Base-by-base conservation (phyloP, 2,888 invertebrate species). In the Himalopsyche tibetana region DNA sequence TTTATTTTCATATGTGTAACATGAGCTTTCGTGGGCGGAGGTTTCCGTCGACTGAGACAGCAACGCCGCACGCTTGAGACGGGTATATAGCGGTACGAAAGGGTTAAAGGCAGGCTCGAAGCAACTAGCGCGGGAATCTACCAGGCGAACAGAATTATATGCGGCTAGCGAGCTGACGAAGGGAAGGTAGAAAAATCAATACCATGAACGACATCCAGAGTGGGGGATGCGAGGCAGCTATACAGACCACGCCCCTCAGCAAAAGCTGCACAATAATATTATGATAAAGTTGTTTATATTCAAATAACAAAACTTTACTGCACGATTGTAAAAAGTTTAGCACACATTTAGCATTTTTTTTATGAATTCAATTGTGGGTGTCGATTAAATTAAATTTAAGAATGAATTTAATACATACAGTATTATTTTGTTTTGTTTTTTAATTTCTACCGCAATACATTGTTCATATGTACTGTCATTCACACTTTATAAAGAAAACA, bases 41-140 rank as follows among this genome's bases (percentile, higher is more conserved):
- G 28, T 36, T 36, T 63, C n/a, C 19, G 36, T 45, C 69, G 83
- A 83, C 19, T 51, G 83, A 79, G 86, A 81, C 80, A 79, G 82
- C 80, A 42, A 69, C 74, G 55, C 28, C n/a, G 42, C 80, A 69
- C 74, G 79, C 38, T 15, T 36, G 17, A 69, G 74, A 74, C 38
- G 74, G 74, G 12, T 36, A 36, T 74, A 74, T 15, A 36, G 4
- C 45, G 79, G 80, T 79, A 82, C 55, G 85, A 87, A 86, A 87
- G 87, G 86, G 87, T 86, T 87, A 87, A 87, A 69, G 55, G 89
- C 85, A 88, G 55, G 88, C 89, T 87, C 88, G 83, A 84, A 86
- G 86, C 81, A 85, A 86, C 80, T 84, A 88, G 87, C 89, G 93
- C 93, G 93, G 92, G 92, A 93, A 92, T 91, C 89, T 93, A 93